Conservation (phyloP, 2,113 vertebrate genomes). For the Tyrannus savana region DNA sequence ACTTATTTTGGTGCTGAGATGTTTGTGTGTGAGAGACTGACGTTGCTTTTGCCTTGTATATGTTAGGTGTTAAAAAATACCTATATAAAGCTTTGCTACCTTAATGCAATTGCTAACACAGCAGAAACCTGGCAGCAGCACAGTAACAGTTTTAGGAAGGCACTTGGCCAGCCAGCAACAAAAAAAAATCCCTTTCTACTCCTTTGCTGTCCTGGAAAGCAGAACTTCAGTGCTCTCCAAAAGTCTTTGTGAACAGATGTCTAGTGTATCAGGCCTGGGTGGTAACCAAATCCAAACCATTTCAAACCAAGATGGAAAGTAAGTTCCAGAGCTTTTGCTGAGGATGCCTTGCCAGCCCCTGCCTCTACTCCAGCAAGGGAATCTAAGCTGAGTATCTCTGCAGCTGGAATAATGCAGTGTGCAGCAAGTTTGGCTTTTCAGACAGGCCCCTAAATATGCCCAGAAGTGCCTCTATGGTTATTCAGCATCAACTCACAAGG, state of each 20-base stretch:
- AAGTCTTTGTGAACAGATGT: not conserved
- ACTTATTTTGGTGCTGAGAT: not conserved
- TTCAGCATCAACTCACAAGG: not conserved
- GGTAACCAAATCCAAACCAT: not conserved
- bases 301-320: not conserved
- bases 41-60: not conserved
- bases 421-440: not conserved
- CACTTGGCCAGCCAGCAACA: not conserved
- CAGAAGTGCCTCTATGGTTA: not conserved
- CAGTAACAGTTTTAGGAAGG: not conserved
- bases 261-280: not conserved
- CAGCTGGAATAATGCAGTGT: not conserved
- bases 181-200: not conserved
- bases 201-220: not conserved
- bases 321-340: not conserved
- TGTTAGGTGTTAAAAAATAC: not conserved
- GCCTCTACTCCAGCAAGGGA: not conserved
- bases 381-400: not conserved
- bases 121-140: not conserved
- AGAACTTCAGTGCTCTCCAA: not conserved
- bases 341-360: not conserved
- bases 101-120: not conserved
- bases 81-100: not conserved
- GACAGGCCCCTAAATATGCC: rapidly evolving
- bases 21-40: not conserved